These are phyloP conservation scores for Drosophila austrosaltans DNA, from an alignment of 2,888 invertebrate species.

Conservation along the genomic window DNA sequence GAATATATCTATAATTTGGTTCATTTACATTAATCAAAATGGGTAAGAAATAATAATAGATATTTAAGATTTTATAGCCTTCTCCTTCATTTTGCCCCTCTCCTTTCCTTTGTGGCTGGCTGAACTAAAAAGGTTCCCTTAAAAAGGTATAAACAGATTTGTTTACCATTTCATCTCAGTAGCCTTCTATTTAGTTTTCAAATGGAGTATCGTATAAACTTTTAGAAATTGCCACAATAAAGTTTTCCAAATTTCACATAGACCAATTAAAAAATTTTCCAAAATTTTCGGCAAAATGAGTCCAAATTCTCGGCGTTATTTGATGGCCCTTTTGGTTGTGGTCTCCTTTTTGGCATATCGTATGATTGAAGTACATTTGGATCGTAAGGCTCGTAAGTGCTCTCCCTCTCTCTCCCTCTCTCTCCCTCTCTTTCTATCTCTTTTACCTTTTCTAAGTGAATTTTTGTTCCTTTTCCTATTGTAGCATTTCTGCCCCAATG, in stretches of 20 bases:
- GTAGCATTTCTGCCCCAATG: neutral
- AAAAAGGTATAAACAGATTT: no score
- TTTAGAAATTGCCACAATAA: no score
- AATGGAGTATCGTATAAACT: no score
- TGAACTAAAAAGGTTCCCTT: no score
- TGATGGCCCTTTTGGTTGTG: slow-evolving; percentile 7
- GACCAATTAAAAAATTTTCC: neutral
- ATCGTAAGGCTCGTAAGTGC: slow-evolving; percentile 15
- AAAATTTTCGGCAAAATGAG: slow-evolving; percentile 21
- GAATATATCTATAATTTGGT: no score
- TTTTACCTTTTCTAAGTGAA: neutral
- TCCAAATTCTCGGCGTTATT: slow-evolving; percentile 25
- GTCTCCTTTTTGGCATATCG: slow-evolving; percentile 7
- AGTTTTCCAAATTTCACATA: neutral
- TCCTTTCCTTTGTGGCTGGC: no score
- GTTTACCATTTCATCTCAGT: neutral
- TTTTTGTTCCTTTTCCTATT: neutral
- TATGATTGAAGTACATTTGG: slow-evolving; percentile 2
- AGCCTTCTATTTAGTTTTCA: neutral
- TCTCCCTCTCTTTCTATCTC: no score
- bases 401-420: no score
- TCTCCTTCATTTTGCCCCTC: neutral
- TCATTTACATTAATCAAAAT: no score
- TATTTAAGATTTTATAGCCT: no score
- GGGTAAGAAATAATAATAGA: no score